Evolutionary conservation across 2,888 invertebrate species (phyloP).

Genomic region (Sylvicola fuscatus): DNA sequence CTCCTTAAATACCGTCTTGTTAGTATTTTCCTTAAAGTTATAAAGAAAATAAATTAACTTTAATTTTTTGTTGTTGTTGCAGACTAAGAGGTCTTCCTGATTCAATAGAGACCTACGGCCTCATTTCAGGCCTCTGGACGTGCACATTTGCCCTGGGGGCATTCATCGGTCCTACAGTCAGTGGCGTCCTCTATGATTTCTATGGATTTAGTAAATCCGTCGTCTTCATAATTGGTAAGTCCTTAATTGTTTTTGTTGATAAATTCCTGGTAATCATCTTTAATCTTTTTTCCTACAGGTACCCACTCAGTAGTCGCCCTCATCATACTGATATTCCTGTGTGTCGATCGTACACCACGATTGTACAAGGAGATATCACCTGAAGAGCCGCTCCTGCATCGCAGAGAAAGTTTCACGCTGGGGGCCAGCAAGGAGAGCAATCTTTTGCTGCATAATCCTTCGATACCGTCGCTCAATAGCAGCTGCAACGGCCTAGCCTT

Average conservation of each 20-base stretch:
- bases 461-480: neutral
- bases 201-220: constrained; percentile 52
- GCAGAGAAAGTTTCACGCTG: no score
- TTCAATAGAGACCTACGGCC: constrained; percentile 69
- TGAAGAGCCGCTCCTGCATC: constrained; percentile 15
- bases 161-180: constrained; percentile 60
- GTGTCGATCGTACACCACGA: constrained; percentile 13
- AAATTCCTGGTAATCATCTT: neutral
- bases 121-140: constrained; percentile 80
- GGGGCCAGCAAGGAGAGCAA: neutral
- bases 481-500: neutral
- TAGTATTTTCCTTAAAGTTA: constrained; percentile 22
- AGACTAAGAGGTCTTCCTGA: constrained; percentile 60
- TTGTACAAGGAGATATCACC: constrained; percentile 21
- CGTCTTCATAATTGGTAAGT: constrained; percentile 44
- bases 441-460: neutral
- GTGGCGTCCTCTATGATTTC: constrained; percentile 50
- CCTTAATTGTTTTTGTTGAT: constrained; percentile 24
- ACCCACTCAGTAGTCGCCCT: constrained; percentile 9
- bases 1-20: constrained; percentile 62
- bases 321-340: constrained; percentile 25
- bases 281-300: neutral
- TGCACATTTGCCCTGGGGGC: constrained; percentile 77
- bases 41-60: neutral
- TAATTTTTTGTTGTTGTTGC: constrained; percentile 7